Percentiles rank a stretch among this genome's conserved stretches.
These are phyloP conservation scores for Oceanodroma tethys DNA, from an alignment of 2,113 vertebrate species.

Conservation along the genomic window DNA sequence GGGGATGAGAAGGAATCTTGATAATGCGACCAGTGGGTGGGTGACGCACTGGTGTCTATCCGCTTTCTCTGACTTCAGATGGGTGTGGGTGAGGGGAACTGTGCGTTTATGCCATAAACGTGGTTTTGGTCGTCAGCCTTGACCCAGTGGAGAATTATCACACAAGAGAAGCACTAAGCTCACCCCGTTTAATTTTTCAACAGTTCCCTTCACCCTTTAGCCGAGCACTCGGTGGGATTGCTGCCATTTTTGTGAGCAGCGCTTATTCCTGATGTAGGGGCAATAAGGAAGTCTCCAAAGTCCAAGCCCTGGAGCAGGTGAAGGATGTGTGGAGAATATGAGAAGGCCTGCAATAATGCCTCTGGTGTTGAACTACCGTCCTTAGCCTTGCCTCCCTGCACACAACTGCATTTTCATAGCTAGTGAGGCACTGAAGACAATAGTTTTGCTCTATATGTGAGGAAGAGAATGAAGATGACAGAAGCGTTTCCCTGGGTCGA, in stretches of 20 bases:
- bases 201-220: background rate
- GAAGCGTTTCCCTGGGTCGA: background rate
- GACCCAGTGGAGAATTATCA: background rate
- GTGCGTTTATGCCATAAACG: background rate
- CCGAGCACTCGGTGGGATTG: rapidly evolving
- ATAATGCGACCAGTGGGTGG: rapidly evolving
- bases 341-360: background rate
- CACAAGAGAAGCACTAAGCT: background rate
- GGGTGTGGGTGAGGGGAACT: background rate
- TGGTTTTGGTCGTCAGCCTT: background rate
- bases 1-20: background rate
- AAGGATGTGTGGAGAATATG: rapidly evolving
- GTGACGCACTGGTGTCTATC: background rate
- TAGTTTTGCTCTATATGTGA: rapidly evolving
- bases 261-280: background rate
- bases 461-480: background rate
- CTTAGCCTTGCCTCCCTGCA: background rate
- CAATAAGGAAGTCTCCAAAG: background rate
- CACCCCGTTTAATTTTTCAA: background rate
- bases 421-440: background rate
- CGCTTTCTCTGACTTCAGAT: background rate
- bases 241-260: background rate
- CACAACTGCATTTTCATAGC: background rate
- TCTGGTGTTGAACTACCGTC: background rate
- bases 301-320: background rate